Conservation (phyloP, 2,888 invertebrate genomes). For the Bombylius major region DNA sequence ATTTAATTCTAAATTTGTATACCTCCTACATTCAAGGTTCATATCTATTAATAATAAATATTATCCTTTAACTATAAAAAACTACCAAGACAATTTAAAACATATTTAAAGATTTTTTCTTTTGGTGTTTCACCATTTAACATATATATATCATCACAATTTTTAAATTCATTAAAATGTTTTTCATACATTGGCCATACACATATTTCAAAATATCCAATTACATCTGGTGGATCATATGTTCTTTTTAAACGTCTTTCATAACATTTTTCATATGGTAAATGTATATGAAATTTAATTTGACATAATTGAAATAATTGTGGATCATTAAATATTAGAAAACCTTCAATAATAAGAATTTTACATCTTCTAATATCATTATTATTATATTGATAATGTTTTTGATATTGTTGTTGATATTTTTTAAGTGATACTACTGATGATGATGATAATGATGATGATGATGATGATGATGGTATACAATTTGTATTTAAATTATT, state of each 20-base stretch:
- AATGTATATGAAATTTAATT: constrained; percentile 59
- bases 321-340: constrained; percentile 57
- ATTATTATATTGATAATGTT: constrained; percentile 2
- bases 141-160: constrained; percentile 30
- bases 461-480: constrained; percentile 12
- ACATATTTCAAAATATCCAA: constrained; percentile 74
- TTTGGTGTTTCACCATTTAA: constrained; percentile 32
- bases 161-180: constrained; percentile 39
- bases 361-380: constrained; percentile 22
- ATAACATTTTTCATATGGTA: constrained; percentile 55
- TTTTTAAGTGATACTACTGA: constrained; percentile 10
- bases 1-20: too few species aligned
- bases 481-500: constrained; percentile 1
- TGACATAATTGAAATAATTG: constrained; percentile 55
- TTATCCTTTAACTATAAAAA: constrained; percentile 1
- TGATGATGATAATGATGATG: constrained; percentile 14
- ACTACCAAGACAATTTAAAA: constrained; percentile 10
- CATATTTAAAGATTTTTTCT: constrained; percentile 24
- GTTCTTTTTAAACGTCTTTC: constrained; percentile 45
- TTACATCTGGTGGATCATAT: constrained; percentile 80
- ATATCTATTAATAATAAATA: too few species aligned
- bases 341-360: constrained; percentile 63
- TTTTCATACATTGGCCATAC: constrained; percentile 82
- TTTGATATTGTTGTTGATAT: constrained; percentile 16
- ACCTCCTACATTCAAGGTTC: too few species aligned